A percentile compares a stretch with the other conserved stretches of the same genome.
Conservation (phyloP, 1,140 invertebrate species). For the Drosophila ficusphila region DNA sequence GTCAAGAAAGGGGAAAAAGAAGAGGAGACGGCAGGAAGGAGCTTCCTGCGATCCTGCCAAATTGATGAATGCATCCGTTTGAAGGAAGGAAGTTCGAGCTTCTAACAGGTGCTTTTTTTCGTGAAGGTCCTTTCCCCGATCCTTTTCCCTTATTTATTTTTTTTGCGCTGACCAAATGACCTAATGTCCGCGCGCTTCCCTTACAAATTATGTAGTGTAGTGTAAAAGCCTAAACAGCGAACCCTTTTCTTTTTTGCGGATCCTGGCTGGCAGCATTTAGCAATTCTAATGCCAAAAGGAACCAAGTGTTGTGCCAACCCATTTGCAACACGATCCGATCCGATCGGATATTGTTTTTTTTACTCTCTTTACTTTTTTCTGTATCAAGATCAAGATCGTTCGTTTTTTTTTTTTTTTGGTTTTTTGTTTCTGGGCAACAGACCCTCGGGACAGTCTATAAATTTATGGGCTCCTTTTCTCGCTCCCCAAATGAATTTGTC, state of each 20-base stretch:
- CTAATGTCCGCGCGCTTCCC: slow-evolving; percentile 55
- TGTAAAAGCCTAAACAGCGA: slow-evolving; percentile 62
- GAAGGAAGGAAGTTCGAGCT: slow-evolving; percentile 66
- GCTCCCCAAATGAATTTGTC: slow-evolving; percentile 79
- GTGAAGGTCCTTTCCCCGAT: background rate
- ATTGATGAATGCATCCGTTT: slow-evolving; percentile 83
- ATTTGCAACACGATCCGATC: slow-evolving; percentile 57
- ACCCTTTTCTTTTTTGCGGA: slow-evolving; percentile 16
- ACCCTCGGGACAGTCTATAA: slow-evolving; percentile 75
- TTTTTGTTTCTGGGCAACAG: slow-evolving; percentile 2
- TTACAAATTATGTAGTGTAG: slow-evolving; percentile 67
- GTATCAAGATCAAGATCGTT: slow-evolving; percentile 17
- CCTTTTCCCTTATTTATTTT: background rate
- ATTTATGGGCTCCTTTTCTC: slow-evolving; percentile 62
- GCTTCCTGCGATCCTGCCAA: slow-evolving; percentile 63
- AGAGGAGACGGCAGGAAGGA: slow-evolving; percentile 1
- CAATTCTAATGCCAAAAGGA: slow-evolving; percentile 72
- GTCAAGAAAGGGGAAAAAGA: slow-evolving; percentile 41
- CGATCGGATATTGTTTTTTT: slow-evolving; percentile 12
- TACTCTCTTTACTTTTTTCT: background rate
- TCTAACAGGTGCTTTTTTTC: slow-evolving; percentile 63
- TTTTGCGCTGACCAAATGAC: slow-evolving; percentile 69
- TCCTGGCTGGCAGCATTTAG: slow-evolving; percentile 55
- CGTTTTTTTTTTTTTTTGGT: no score
- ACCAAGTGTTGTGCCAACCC: slow-evolving; percentile 59